Evolutionary conservation across 2,113 vertebrate species (phyloP).

Genomic region (Axis porcinus): DNA sequence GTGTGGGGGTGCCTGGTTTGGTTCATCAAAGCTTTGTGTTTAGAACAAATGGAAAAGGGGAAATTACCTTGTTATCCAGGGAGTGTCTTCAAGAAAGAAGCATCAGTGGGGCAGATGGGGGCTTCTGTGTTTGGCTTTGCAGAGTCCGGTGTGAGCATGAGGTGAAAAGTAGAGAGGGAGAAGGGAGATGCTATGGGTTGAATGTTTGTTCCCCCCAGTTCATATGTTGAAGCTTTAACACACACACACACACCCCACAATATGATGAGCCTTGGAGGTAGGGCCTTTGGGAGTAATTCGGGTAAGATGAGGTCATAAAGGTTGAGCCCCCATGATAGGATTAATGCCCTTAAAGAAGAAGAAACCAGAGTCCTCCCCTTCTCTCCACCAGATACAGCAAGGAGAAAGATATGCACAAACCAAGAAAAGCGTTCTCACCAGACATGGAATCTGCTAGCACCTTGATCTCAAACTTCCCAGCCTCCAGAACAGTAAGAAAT

Average conservation of each 20-base stretch:
- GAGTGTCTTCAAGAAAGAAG: background rate
- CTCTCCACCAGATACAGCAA: background rate
- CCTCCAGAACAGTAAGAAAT: background rate
- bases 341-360: background rate
- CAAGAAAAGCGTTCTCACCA: background rate
- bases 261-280: background rate
- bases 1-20: background rate
- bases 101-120: rapidly evolving
- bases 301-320: background rate
- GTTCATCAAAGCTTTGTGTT: background rate
- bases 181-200: background rate
- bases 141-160: background rate
- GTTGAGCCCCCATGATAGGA: background rate
- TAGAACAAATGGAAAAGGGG: background rate
- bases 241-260: background rate
- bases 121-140: background rate
- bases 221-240: background rate
- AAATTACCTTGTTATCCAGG: background rate
- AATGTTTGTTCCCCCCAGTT: background rate
- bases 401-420: background rate
- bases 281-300: background rate
- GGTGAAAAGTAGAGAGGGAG: background rate
- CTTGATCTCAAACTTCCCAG: background rate
- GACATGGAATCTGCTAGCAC: background rate
- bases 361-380: background rate